phyloP scores from a whole-genome alignment of 2,797 vertebrate genomes.

The Scolopax rusticola region DNA sequence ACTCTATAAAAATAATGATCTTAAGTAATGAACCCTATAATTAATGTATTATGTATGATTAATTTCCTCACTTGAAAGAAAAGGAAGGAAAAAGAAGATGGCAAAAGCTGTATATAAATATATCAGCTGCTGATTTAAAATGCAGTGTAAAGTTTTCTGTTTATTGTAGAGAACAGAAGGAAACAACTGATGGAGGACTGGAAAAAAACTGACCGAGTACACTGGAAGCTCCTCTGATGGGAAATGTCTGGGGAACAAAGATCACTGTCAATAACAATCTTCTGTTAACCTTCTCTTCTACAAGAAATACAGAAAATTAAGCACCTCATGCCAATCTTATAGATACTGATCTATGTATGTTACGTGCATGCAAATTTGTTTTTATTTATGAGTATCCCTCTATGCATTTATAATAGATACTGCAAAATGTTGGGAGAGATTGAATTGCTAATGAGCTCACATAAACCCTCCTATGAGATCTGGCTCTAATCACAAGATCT shows the following conservation, averaged over 20 bases:
- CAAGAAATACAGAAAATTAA: not conserved
- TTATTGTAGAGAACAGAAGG: not conserved
- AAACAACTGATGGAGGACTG: not conserved
- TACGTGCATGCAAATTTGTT: not conserved
- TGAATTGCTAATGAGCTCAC: not conserved
- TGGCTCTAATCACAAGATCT: not conserved
- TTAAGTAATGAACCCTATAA: not conserved
- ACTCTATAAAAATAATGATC: not conserved
- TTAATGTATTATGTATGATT: not conserved
- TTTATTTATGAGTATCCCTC: not conserved
- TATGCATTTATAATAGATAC: not conserved
- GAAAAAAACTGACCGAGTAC: not conserved
- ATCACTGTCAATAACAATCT: not conserved
- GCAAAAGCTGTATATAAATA: not conserved
- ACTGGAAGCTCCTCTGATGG: not conserved
- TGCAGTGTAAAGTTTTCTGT: not conserved
- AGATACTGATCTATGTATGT: not conserved
- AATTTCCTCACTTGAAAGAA: not conserved
- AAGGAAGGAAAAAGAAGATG: not conserved
- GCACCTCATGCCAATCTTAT: not conserved
- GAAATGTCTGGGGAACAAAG: not conserved
- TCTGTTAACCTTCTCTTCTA: not conserved
- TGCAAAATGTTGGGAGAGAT: not conserved
- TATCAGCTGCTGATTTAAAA: not conserved
- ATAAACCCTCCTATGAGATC: not conserved